Conservation (phyloP, 2,113 vertebrate species). For the Mus pahari region DNA sequence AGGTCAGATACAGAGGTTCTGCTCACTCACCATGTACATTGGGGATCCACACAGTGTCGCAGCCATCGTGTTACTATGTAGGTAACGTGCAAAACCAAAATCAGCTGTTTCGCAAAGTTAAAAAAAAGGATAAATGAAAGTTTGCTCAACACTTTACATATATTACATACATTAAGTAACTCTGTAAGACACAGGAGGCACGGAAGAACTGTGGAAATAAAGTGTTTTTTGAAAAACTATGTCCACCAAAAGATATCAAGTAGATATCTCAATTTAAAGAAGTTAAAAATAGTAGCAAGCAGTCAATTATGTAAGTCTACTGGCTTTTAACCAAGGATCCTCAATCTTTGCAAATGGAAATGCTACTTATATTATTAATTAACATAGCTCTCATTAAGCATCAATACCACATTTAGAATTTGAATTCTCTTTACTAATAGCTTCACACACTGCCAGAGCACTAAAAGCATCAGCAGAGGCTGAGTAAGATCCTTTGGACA, state of each 20-base stretch:
- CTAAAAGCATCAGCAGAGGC: not conserved
- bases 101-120: constrained; percentile 90
- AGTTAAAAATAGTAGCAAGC: constrained; percentile 61
- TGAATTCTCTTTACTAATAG: constrained; percentile 49
- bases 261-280: constrained; percentile 47
- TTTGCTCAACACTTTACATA: constrained; percentile 58
- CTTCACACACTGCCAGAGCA: constrained; percentile 25
- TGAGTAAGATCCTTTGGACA: not conserved
- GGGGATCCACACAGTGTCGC: constrained; percentile 97
- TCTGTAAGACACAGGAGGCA: constrained; percentile 53
- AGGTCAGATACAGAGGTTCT: not conserved
- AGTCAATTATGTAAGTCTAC: constrained; percentile 65
- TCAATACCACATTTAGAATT: constrained; percentile 63
- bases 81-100: constrained; percentile 98
- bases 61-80: constrained; percentile 99
- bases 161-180: constrained; percentile 26
- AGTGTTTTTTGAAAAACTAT: constrained; percentile 11
- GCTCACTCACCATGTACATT: constrained; percentile 97
- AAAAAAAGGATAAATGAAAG: constrained; percentile 59
- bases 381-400: constrained; percentile 73
- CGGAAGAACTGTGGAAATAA: constrained; percentile 46
- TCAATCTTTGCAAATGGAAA: constrained; percentile 72
- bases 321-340: constrained; percentile 71
- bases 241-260: constrained; percentile 45
- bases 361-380: constrained; percentile 75